Evolutionary conservation across 2,888 invertebrate species (phyloP).

Genomic region (Dichetophora obliterata): DNA sequence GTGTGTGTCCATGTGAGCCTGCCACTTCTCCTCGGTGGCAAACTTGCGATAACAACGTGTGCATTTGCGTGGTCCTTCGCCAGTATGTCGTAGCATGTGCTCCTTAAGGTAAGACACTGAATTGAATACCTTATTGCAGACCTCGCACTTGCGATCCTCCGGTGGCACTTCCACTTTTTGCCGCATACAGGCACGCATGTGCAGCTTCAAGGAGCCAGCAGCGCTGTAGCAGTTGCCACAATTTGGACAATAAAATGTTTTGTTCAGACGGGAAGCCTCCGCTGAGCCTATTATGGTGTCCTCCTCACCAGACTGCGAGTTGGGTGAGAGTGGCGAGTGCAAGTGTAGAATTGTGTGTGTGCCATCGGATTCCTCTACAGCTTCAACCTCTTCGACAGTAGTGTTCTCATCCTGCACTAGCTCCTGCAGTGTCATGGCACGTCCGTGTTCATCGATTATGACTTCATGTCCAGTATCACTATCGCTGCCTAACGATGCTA

Average conservation of each 20-base stretch:
- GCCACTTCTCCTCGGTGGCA: slow-evolving; percentile 63
- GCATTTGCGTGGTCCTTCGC: slow-evolving; percentile 67
- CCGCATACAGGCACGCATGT: slow-evolving; percentile 67
- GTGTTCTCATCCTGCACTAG: slow-evolving; percentile 57
- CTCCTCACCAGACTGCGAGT: slow-evolving; percentile 47
- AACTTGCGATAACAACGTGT: slow-evolving; percentile 68
- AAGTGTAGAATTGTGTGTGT: slow-evolving; percentile 63
- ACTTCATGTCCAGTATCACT: slow-evolving; percentile 59
- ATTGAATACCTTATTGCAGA: slow-evolving; percentile 67
- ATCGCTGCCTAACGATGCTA: slow-evolving; percentile 59
- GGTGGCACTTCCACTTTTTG: slow-evolving; percentile 63
- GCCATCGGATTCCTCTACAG: slow-evolving; percentile 61
- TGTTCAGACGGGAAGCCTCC: slow-evolving; percentile 51
- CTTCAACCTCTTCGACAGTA: slow-evolving; percentile 60
- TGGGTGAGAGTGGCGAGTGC: slow-evolving; percentile 46
- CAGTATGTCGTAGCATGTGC: slow-evolving; percentile 67
- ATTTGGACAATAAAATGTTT: slow-evolving; percentile 68
- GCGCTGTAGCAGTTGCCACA: slow-evolving; percentile 69
- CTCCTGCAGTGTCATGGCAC: slow-evolving; percentile 61
- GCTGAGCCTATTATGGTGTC: slow-evolving; percentile 53
- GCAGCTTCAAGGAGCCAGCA: slow-evolving; percentile 67
- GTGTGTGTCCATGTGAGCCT: slow-evolving; percentile 66
- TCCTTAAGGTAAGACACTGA: slow-evolving; percentile 68
- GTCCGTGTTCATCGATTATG: slow-evolving; percentile 65
- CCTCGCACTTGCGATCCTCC: slow-evolving; percentile 66